Conservation (phyloP, 2,113 vertebrate genomes). For the Isichthys henryi region DNA sequence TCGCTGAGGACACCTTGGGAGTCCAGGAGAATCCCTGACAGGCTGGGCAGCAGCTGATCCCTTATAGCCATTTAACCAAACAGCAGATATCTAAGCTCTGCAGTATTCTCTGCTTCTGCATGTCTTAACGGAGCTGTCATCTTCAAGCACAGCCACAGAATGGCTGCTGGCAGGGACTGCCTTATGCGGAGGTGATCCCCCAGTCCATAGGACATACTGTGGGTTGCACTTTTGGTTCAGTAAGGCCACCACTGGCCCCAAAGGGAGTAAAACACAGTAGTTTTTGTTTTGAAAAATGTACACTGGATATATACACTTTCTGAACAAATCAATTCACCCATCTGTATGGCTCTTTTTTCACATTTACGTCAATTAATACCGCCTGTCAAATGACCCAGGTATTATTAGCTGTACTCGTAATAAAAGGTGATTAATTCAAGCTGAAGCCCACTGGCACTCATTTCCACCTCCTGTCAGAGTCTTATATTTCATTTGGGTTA, state of each 20-base stretch:
- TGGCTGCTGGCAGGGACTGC: not conserved
- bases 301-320: conserved; percentile 21
- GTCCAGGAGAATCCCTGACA: not conserved
- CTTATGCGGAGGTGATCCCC: not conserved
- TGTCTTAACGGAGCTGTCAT: not conserved
- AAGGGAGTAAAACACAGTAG: not conserved
- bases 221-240: not conserved
- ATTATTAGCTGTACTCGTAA: conserved; percentile 49
- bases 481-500: conserved; percentile 51
- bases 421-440: conserved; percentile 58
- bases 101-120: not conserved
- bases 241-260: not conserved
- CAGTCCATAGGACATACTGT: not conserved
- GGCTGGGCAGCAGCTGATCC: not conserved
- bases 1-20: not conserved
- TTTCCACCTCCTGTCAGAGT: conserved; percentile 53
- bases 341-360: conserved; percentile 38
- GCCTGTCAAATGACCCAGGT: conserved; percentile 40
- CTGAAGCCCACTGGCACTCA: conserved; percentile 41
- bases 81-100: not conserved
- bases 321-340: conserved; percentile 30
- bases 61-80: not conserved
- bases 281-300: not conserved
- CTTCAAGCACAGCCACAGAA: not conserved
- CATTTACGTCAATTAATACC: conserved; percentile 47